These are phyloP conservation scores for Pseudochromis fuscus DNA, from an alignment of 2,797 vertebrate species.

Conservation along the genomic window DNA sequence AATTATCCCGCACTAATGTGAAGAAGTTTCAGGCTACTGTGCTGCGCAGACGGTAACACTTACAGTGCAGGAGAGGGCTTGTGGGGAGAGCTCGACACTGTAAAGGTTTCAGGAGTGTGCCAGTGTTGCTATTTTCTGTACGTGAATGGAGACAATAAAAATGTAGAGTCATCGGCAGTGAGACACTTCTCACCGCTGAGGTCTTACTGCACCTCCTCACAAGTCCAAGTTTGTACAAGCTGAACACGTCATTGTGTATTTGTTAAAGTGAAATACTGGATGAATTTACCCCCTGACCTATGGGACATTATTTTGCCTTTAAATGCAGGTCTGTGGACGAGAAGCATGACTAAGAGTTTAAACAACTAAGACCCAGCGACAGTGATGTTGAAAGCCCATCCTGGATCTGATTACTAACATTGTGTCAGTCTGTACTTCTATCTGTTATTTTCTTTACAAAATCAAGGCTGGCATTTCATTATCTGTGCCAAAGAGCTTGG, in stretches of 20 bases:
- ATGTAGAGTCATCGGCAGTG: too few relatives aligned
- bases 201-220: too few relatives aligned
- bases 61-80: slow-evolving; percentile 29
- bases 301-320: slow-evolving; percentile 42
- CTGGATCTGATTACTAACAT: slow-evolving; percentile 25
- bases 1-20: slow-evolving; percentile 66
- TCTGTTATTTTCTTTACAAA: slow-evolving; percentile 49
- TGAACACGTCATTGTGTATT: too few relatives aligned
- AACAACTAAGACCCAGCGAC: slow-evolving; percentile 63
- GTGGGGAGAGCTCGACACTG: slow-evolving; percentile 26
- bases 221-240: too few relatives aligned
- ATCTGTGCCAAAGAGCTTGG: slow-evolving; percentile 63
- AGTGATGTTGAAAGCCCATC: slow-evolving; percentile 47
- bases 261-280: slow-evolving; percentile 25
- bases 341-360: slow-evolving; percentile 51
- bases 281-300: slow-evolving; percentile 42
- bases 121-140: not conserved
- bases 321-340: slow-evolving; percentile 45
- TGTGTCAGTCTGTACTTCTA: slow-evolving; percentile 47
- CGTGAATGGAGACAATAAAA: not conserved
- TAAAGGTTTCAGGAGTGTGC: slow-evolving; percentile 22
- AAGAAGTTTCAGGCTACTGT: slow-evolving; percentile 41
- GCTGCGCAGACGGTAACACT: slow-evolving; percentile 55
- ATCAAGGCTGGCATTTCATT: slow-evolving; percentile 65
- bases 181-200: slow-evolving; percentile 18